Conservation (phyloP, 2,888 invertebrate species). For the Omphaloscelis lunosa region DNA sequence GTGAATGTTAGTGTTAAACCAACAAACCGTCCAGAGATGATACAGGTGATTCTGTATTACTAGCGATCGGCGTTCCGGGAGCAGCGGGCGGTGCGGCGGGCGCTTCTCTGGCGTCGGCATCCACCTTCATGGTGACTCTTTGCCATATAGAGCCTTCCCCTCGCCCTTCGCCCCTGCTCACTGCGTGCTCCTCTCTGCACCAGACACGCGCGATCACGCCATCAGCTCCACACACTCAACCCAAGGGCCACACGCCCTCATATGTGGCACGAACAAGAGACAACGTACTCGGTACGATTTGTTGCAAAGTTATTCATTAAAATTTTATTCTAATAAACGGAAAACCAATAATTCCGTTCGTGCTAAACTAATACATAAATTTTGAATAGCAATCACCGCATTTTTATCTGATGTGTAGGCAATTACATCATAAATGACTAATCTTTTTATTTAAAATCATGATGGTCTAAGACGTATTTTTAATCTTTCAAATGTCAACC, state of each 20-base stretch:
- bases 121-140: slow-evolving; percentile 81
- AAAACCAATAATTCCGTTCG: slow-evolving; percentile 26
- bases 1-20: slow-evolving; percentile 78
- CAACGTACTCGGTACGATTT: slow-evolving; percentile 14
- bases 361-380: slow-evolving; percentile 23
- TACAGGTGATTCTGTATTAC: slow-evolving; percentile 87
- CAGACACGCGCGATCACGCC: slow-evolving; percentile 82
- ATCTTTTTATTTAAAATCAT: slow-evolving; percentile 40
- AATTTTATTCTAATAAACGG: slow-evolving; percentile 16
- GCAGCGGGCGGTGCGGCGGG: slow-evolving; percentile 76
- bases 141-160: slow-evolving; percentile 78
- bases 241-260: slow-evolving; percentile 53
- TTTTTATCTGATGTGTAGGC: slow-evolving; percentile 25
- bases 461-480: not conserved
- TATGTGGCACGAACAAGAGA: slow-evolving; percentile 22
- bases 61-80: slow-evolving; percentile 79
- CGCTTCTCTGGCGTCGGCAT: slow-evolving; percentile 82
- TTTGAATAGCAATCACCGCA: slow-evolving; percentile 39
- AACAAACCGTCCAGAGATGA: slow-evolving; percentile 89
- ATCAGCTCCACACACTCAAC: slow-evolving; percentile 75
- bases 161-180: slow-evolving; percentile 74
- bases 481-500: slow-evolving; percentile 23
- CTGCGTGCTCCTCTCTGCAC: slow-evolving; percentile 81
- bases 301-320: slow-evolving; percentile 20
- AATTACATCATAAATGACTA: slow-evolving; percentile 48